Percentiles rank a stretch among this genome's conserved stretches.
These are phyloP conservation scores for Temnothorax nylanderi DNA, from an alignment of 1,140 invertebrate genomes.

Conservation along the genomic window DNA sequence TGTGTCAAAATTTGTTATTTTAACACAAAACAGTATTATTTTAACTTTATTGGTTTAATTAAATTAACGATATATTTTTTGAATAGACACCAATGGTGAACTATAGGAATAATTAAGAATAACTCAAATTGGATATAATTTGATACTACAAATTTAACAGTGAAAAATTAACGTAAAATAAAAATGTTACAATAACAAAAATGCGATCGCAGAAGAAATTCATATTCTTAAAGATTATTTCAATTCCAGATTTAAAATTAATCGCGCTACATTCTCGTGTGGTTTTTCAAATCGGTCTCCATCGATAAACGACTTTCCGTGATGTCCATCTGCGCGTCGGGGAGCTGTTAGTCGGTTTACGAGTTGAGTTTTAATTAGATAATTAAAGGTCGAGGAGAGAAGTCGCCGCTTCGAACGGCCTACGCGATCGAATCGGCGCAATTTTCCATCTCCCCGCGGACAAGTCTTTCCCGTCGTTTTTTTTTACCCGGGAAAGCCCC, in stretches of 20 bases:
- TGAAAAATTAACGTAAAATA: too few species aligned
- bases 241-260: not conserved
- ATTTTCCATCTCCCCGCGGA: not conserved
- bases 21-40: too few species aligned
- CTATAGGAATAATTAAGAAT: too few species aligned
- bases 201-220: not conserved
- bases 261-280: not conserved
- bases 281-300: not conserved
- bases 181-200: not conserved
- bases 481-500: not conserved
- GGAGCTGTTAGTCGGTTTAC: not conserved
- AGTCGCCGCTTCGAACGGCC: not conserved
- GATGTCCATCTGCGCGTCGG: constrained; percentile 9
- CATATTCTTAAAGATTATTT: not conserved
- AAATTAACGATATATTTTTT: too few species aligned
- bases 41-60: too few species aligned
- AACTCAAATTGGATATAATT: too few species aligned
- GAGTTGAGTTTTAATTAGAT: constrained; percentile 49
- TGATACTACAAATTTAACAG: too few species aligned
- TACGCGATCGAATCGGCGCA: not conserved
- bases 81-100: too few species aligned
- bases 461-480: not conserved
- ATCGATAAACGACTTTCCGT: not conserved
- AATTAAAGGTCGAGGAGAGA: constrained; percentile 59
- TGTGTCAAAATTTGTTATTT: too few species aligned